These are phyloP conservation scores for Toxonevra muliebris DNA, from an alignment of 2,888 invertebrate species.

Conservation along the genomic window DNA sequence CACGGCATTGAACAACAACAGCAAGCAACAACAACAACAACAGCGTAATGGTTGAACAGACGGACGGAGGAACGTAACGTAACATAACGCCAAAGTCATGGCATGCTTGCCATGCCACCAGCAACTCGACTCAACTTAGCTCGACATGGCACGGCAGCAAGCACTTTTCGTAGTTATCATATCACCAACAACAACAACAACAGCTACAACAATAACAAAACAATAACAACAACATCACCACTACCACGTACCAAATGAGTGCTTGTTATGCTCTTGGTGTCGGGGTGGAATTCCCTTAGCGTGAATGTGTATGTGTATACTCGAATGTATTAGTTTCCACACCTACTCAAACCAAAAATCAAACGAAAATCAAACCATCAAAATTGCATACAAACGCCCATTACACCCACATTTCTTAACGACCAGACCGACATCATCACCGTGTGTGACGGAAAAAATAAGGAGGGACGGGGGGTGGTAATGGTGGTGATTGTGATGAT, in stretches of 20 bases:
- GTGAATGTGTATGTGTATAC: slow-evolving; percentile 20
- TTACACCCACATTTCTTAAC: slow-evolving; percentile 19
- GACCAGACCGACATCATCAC: slow-evolving; percentile 23
- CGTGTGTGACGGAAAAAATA: slow-evolving; percentile 16
- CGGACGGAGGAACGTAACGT: slow-evolving; percentile 3
- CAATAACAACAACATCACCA: slow-evolving; percentile 1
- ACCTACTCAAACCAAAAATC: slow-evolving; percentile 22
- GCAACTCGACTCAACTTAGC: background rate
- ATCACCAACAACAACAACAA: slow-evolving; percentile 23
- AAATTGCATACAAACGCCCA: slow-evolving; percentile 23
- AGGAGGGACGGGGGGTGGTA: slow-evolving; percentile 12
- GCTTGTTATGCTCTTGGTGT: slow-evolving; percentile 32
- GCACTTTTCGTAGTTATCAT: slow-evolving; percentile 19
- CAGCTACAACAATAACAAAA: background rate
- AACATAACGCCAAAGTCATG: background rate
- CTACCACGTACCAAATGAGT: slow-evolving; percentile 14
- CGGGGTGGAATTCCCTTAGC: slow-evolving; percentile 35
- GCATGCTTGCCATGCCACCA: slow-evolving; percentile 3
- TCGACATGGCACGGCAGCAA: slow-evolving; percentile 7
- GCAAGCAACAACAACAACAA: background rate
- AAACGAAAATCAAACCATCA: slow-evolving; percentile 27
- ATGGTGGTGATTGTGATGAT: slow-evolving; percentile 21
- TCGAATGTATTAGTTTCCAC: slow-evolving; percentile 23
- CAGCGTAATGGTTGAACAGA: background rate
- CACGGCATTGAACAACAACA: background rate